Evolutionary conservation across 2,888 invertebrate species (phyloP).

Genomic region (Lycocerus yunnanus): DNA sequence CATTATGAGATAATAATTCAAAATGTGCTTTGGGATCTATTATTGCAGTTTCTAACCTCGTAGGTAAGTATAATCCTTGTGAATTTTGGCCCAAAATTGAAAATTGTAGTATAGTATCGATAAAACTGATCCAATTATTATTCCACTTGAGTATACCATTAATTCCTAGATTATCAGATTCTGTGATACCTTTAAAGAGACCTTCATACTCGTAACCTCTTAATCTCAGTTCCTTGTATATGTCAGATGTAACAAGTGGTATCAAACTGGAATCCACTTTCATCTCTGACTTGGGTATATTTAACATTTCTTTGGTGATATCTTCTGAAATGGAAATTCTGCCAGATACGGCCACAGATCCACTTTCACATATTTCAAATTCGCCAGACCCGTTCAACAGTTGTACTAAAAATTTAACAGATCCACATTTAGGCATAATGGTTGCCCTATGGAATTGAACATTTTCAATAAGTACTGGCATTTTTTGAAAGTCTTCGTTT

Average conservation of each 20-base stretch:
- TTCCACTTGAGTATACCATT: conserved; percentile 81
- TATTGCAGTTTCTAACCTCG: conserved; percentile 78
- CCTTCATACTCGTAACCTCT: conserved; percentile 88
- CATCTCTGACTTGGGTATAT: conserved; percentile 55
- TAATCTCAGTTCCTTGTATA: conserved; percentile 85
- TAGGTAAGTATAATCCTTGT: conserved; percentile 85
- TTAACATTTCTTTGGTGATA: conserved; percentile 66
- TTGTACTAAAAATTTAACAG: conserved; percentile 80
- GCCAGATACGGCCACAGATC: conserved; percentile 81
- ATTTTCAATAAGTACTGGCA: conserved; percentile 87
- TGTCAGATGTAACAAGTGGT: conserved; percentile 67
- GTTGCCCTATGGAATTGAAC: conserved; percentile 92
- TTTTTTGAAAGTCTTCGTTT: conserved; percentile 73
- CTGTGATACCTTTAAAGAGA: conserved; percentile 78
- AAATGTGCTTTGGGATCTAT: conserved; percentile 79
- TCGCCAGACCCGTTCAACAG: conserved; percentile 82
- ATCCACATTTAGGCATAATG: conserved; percentile 82
- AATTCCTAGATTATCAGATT: conserved; percentile 72
- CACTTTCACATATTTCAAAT: conserved; percentile 90
- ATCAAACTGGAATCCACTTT: conserved; percentile 56
- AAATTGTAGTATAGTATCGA: conserved; percentile 96
- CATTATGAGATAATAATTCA: conserved; percentile 47
- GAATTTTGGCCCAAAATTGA: conserved; percentile 78
- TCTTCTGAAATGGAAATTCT: conserved; percentile 69
- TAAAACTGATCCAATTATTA: conserved; percentile 92